Conservation (phyloP, 2,797 vertebrate species). For the Coregonus ussuriensis region DNA sequence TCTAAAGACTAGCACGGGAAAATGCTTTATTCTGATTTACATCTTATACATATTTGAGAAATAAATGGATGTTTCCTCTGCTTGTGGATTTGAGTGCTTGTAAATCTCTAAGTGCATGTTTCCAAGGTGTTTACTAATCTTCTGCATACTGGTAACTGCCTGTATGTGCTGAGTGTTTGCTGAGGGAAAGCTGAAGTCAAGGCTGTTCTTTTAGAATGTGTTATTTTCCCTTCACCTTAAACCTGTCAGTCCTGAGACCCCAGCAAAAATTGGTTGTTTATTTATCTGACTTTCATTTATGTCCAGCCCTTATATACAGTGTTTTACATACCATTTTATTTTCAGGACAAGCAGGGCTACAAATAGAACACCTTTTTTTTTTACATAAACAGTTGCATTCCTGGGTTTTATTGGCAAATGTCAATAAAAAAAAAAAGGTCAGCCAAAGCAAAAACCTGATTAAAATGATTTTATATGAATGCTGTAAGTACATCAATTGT, state of each 20-base stretch:
- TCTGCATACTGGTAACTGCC: neutral
- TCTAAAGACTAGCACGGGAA: conserved; percentile 12
- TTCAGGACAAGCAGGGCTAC: no score
- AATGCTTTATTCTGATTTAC: conserved; percentile 49
- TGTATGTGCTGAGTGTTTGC: neutral
- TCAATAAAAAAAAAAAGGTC: no score
- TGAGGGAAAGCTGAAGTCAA: neutral
- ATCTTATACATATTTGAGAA: conserved; percentile 68
- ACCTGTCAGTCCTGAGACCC: no score
- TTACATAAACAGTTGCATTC: no score
- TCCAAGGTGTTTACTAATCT: conserved; percentile 42
- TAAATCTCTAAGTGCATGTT: conserved; percentile 23
- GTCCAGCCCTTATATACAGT: no score
- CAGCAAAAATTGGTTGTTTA: neutral
- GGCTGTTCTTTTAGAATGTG: neutral
- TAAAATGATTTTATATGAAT: no score
- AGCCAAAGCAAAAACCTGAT: no score
- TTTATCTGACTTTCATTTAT: no score
- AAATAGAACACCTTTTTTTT: no score
- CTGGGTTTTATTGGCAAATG: no score
- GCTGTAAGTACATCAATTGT: no score
- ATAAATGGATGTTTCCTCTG: conserved; percentile 55
- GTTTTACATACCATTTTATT: no score
- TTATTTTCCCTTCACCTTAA: conserved; percentile 14
- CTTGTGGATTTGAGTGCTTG: conserved; percentile 48